These are phyloP conservation scores for Capitella teleta DNA, from an alignment of 1,140 invertebrate species.

Conservation along the genomic window DNA sequence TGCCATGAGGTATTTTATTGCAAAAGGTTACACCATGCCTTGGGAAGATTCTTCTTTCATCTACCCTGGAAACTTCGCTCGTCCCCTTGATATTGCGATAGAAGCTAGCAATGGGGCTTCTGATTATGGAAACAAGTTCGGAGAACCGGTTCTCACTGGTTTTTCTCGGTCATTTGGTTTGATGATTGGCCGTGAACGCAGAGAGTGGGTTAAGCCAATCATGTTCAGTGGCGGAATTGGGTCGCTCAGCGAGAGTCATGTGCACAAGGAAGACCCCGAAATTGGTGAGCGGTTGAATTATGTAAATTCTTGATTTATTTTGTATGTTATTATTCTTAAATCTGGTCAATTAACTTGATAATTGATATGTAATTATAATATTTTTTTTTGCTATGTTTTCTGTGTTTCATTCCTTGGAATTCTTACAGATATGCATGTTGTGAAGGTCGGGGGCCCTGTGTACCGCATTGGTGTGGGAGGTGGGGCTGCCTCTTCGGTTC, in stretches of 20 bases:
- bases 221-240: conserved; percentile 97
- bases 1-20: too few species aligned
- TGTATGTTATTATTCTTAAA: background rate
- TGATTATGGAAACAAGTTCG: conserved; percentile 99
- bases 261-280: conserved; percentile 58
- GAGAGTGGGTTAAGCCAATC: conserved; percentile 95
- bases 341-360: background rate
- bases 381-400: too few species aligned
- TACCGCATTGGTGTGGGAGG: conserved; percentile 93
- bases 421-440: conserved; percentile 49
- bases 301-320: background rate
- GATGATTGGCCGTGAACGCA: conserved; percentile 54
- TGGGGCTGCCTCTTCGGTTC: conserved; percentile 89
- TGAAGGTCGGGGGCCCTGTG: conserved; percentile 92
- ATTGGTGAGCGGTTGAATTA: conserved; percentile 45
- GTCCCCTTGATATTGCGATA: conserved; percentile 64
- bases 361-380: background rate
- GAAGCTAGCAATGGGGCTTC: conserved; percentile 96
- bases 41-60: conserved; percentile 67
- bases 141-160: conserved; percentile 83
- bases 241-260: conserved; percentile 67
- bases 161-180: conserved; percentile 86
- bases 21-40: conserved; percentile 67
- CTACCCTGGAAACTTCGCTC: conserved; percentile 84
- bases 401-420: background rate